Base-by-base conservation (phyloP, 2,113 vertebrate species). In the Lepidothrix coronata region DNA sequence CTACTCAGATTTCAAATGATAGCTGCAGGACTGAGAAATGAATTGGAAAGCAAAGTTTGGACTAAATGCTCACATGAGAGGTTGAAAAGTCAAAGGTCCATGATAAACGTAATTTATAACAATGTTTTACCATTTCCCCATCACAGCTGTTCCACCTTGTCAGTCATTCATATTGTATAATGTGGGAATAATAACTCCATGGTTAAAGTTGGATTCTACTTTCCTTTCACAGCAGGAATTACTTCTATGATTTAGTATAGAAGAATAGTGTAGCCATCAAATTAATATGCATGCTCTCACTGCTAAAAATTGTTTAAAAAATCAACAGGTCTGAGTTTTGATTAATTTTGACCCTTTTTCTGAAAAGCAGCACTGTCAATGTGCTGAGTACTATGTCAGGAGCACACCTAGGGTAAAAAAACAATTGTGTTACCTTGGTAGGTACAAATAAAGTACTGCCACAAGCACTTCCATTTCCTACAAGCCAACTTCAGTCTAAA, bases 71-170 rank as follows among this genome's bases (percentile, higher is more conserved):
- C 67, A 59, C 67, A 43, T 65, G 66, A 71, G 35, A 61, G 62
- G 78, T 61, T 55, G 79, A 79, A 87, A 74, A 80, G 80, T 91
- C 90, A 94, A 87, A 86, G 54, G 59, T 81, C 49, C 25, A 14
- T 8, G 23, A 93, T 84, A 91, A 84, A 87, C 77, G 77, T 54
- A 71, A 93, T 91, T 91, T 91, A 51, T 72, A 81, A 86, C 39
- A 76, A 68, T 41, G 31, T 51, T 76, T 68, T 80, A 43, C 37
- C 61, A 61, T 94, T 93, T 93, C 72, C 46, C 11, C 43, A 52
- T 87, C 65, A 94, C 41, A 83, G 51, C 54, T 83, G 65, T 79
- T 89, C 54, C 88, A 28, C 43, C 82, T 33, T 63, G 68, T 73
- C 48, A 80, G 67, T 80, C 89, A 80, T 66, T 86, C 75, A 58